Base-by-base conservation (phyloP, 2,113 vertebrate genomes). In the Rousettus leschenaultii region DNA sequence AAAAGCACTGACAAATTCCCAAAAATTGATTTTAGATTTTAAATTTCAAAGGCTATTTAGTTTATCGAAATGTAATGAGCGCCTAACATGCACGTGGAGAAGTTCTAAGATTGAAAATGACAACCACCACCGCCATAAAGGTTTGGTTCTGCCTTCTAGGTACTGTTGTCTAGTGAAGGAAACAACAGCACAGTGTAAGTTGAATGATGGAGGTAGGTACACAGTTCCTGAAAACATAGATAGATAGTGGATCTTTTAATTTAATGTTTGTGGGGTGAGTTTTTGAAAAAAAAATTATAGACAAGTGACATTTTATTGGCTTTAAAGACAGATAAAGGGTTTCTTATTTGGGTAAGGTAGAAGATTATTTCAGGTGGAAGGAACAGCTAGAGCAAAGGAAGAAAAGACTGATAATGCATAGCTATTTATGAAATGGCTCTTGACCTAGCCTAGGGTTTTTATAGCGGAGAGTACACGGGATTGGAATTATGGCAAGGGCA, bases 261-360 rank as follows among this genome's bases (percentile, higher is more conserved):
- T 95, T 18, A 16, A 70, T 14, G 11, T 57, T 55, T 38, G 45
- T 55, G 7, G 33, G 40, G 21, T 18, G 9, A 79, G 5, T 71
- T 89, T 94, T 73, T 73, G 24, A 87, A 48, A 78, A 88, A 94
- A 66, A 88, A 94, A 66, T 87, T 48, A 68, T 26, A 73, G 68
- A 24, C 57, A 82, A 12, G n/a, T 48, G 28, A 78, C 70, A 90
- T 94, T 95, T 79, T 48, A 57, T 48, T 68, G 19, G 70, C 33
- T 74, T 79, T 73, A 84, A 68, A 35, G 48, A 87, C 73, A 73
- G 59, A 63, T 40, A 6, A 90, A 28, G n/a, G 18, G 10, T 86
- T 92, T 86, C 55, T 73, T 90, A 57, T 68, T 78, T 86, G 35
- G 16, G 19, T 90, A 57, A 87, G 12, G 45, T 89, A 53, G 28